Base-by-base conservation (phyloP, 2,888 invertebrate genomes). In the Drosophila rubida region DNA sequence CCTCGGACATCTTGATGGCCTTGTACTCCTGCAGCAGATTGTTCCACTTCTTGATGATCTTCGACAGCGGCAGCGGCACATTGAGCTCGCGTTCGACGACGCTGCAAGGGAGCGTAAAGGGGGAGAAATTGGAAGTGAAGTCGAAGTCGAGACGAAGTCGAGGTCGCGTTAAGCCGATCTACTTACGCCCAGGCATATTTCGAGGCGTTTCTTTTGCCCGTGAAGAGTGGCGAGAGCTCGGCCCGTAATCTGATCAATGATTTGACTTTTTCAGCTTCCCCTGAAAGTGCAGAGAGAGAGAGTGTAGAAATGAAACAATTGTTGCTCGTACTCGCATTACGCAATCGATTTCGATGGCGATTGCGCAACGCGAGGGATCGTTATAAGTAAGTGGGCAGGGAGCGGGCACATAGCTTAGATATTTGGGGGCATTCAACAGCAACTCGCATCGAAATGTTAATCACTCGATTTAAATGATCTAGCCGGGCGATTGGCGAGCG, bases 141-240 rank as follows among this genome's bases (percentile, higher is more conserved):
- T 23, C 19, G 23, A 22, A 13, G 8, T 27, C 11, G 30, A 19
- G 11, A 11, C 13, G 7, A n/a, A 13, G 6, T 37, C 4, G 16
- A 1, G 2, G 9, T 48, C 55, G 9, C 55, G 63, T 27, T 35
- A n/a, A 5, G 4, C 6, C 4, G 32, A n/a, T 32, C 32, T 90
- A 92, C 92, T 92, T 92, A 92, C 92, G 92, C 92, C 92, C 92
- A 92, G 66, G 92, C 92, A 91, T 92, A 92, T 88, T 92, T 92
- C 13, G 92, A 92, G 73, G 92, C 92, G 89, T 92, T 92, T 68
- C 92, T 81, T 86, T 92, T 92, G 84, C 92, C 92, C 74, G 92
- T 92, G 73, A 92, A 92, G 42, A 92, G 81, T 60, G 92, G 92
- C 64, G 92, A 92, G 66, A 92, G 88, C 84, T 92, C 92, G 54